Percentiles rank a stretch among this genome's conserved stretches.
These are phyloP conservation scores for Rhombomys opimus DNA, from an alignment of 2,113 vertebrate genomes.

Conservation along the genomic window DNA sequence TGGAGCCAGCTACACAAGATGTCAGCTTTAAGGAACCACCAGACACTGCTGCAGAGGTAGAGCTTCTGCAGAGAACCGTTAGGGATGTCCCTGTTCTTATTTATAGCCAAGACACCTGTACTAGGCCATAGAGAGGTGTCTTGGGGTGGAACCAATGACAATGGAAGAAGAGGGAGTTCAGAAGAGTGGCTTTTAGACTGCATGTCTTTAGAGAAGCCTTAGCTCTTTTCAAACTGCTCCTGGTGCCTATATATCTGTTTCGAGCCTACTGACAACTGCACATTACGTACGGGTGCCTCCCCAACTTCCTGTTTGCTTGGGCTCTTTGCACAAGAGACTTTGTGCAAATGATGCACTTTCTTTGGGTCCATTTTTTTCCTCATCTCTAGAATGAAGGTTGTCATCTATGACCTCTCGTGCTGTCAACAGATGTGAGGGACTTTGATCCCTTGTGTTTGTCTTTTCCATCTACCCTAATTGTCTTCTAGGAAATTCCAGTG, in stretches of 20 bases:
- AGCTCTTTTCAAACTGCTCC: background rate
- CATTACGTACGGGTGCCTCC: background rate
- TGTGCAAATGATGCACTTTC: background rate
- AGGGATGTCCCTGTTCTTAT: background rate
- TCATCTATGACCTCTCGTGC: accelerated
- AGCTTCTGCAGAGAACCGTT: too few species aligned
- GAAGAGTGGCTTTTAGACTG: background rate
- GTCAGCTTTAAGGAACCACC: background rate
- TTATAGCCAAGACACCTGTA: background rate
- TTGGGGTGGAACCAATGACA: background rate
- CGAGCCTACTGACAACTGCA: background rate
- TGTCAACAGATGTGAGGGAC: background rate
- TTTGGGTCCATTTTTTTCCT: background rate
- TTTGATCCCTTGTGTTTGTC: background rate
- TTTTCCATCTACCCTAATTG: background rate
- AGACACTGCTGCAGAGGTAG: too few species aligned
- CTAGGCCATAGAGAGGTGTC: background rate
- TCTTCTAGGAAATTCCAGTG: background rate
- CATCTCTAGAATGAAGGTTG: background rate
- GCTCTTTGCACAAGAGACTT: background rate
- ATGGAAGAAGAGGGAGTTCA: background rate
- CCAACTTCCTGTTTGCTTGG: background rate
- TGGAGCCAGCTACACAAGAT: background rate
- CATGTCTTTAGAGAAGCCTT: background rate
- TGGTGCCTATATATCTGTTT: background rate